A percentile compares a stretch with the other conserved stretches of the same genome.
These are phyloP conservation scores for Bombyx mori DNA, from an alignment of 1,140 invertebrate species.

Conservation along the genomic window ASM3026992v2 NC_085125.1:10752001-10752500, in stretches of 20 bases:
- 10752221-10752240: constrained; percentile 25
- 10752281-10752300: constrained; percentile 55
- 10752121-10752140: constrained; percentile 36
- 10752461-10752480: too few species aligned
- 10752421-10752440: constrained; percentile 9
- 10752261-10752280: constrained; percentile 57
- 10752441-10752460: neutral
- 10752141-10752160: constrained; percentile 30
- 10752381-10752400: constrained; percentile 7
- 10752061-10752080: constrained; percentile 61
- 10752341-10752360: constrained; percentile 49
- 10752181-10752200: constrained; percentile 46
- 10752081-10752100: constrained; percentile 66
- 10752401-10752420: constrained; percentile 12
- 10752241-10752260: constrained; percentile 24
- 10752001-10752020: constrained; percentile 62
- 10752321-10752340: constrained; percentile 55
- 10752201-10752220: constrained; percentile 33
- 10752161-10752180: constrained; percentile 24
- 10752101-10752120: constrained; percentile 48
- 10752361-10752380: constrained; percentile 15
- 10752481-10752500: too few species aligned
- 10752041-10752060: constrained; percentile 59
- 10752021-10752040: constrained; percentile 49
- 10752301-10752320: constrained; percentile 51